Base-by-base conservation (phyloP, 2,888 invertebrate species). In the Eumacrocentrus americanus region DNA sequence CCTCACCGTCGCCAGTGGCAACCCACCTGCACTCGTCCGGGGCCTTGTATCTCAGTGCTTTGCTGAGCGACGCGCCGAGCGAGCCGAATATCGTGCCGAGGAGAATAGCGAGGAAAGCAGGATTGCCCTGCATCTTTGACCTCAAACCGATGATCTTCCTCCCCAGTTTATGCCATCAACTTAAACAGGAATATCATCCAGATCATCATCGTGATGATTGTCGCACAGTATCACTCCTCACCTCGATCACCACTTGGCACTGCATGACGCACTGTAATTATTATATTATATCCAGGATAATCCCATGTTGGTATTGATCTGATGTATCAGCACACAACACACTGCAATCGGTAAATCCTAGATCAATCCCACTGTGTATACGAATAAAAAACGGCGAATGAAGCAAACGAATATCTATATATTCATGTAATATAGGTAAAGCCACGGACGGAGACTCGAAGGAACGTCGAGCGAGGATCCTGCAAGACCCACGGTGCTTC, bases 11-110 rank as follows among this genome's bases (percentile, higher is more conserved):
- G 72, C 86, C 88, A 75, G 88, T 88, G 66, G 88, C 87, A 70
- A 89, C 87, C 91, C 91, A 91, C 73, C 89, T 89, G 83, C 91
- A 91, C 81, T 91, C 91, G 81, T 91, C 91, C 67, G 91, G 91
- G 72, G 91, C 90, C 77, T 91, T 90, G 81, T 91, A 91, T 66
- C 90, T 86, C 52, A 80, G 77, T 67, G 86, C 84, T 73, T 86
- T 86, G 78, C 90, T 85, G 58, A 86, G 78, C 65, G 86, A 86
- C 64, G 86, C 85, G 64, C 86, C 84, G 61, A 86, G 80, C 65
- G 85, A 86, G 63, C 86, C 85, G 80, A 87, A 85, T 75, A 86
- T 83, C 77, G 86, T 85, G 72, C 86, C 85, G 75, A 86, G 81
- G 66, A 86, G 80, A 75, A 86, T 82, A 74, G 85, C 84, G 78